A percentile compares a stretch with the other conserved stretches of the same genome.
phyloP scores from a whole-genome alignment of 1,140 invertebrate species.

The Cephus cinctus region DNA sequence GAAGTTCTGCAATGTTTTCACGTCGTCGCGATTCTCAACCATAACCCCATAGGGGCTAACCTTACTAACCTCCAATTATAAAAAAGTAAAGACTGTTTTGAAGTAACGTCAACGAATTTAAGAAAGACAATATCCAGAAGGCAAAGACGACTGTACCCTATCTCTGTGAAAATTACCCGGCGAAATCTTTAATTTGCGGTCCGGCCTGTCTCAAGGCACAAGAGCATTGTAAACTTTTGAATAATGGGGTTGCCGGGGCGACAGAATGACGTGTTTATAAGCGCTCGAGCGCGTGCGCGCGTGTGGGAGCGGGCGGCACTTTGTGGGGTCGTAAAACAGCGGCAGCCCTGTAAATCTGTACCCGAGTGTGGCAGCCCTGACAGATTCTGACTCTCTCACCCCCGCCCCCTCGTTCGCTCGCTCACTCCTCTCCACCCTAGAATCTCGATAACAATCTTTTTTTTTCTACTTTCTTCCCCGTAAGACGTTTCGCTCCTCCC shows the following conservation, averaged over 20 bases:
- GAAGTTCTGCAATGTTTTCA: too few relatives aligned
- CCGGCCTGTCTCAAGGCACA: slow-evolving; percentile 15
- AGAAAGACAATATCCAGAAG: too few relatives aligned
- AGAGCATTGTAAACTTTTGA: slow-evolving; percentile 40
- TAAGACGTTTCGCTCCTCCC: too few relatives aligned
- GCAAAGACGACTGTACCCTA: too few relatives aligned
- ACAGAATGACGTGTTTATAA: slow-evolving; percentile 50
- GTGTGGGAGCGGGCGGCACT: slow-evolving; percentile 42
- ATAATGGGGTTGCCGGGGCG: slow-evolving; percentile 36
- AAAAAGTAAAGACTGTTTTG: too few relatives aligned
- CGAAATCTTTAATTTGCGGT: slow-evolving; percentile 15
- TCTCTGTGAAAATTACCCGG: background rate
- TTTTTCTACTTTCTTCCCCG: too few relatives aligned
- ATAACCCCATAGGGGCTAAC: too few relatives aligned
- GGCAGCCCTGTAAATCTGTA: slow-evolving; percentile 50
- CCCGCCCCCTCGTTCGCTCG: slow-evolving; percentile 5
- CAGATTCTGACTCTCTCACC: slow-evolving; percentile 33
- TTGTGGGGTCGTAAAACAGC: slow-evolving; percentile 53
- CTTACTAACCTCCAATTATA: too few relatives aligned
- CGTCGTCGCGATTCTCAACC: too few relatives aligned
- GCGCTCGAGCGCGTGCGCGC: slow-evolving; percentile 21
- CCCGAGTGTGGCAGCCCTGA: slow-evolving; percentile 46
- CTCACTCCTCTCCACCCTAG: slow-evolving; percentile 2
- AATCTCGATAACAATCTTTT: too few relatives aligned
- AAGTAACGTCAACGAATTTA: too few relatives aligned